Evolutionary conservation across 2,113 vertebrate genomes (phyloP).

Genomic region (Drymodes brunneopygia): DNA sequence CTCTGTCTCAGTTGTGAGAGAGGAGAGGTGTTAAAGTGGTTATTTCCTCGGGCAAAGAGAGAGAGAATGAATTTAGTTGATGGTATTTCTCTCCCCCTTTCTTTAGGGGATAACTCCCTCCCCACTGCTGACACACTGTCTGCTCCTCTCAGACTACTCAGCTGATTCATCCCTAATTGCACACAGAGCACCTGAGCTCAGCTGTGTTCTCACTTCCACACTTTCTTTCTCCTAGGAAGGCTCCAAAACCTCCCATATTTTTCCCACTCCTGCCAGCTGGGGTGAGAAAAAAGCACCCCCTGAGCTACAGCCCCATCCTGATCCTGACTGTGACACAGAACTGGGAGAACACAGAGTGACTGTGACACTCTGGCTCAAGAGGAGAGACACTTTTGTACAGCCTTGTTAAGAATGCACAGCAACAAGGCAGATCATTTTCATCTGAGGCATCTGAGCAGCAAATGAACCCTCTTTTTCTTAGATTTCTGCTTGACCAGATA

Average conservation of each 20-base stretch:
- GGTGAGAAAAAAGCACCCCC: background rate
- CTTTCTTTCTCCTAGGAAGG: background rate
- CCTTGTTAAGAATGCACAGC: background rate
- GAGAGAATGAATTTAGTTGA: background rate
- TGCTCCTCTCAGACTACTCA: background rate
- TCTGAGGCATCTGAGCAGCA: background rate
- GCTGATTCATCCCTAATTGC: background rate
- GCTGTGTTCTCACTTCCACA: background rate
- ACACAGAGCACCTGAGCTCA: background rate
- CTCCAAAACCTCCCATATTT: background rate
- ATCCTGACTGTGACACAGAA: background rate
- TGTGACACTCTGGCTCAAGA: background rate
- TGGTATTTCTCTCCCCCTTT: background rate
- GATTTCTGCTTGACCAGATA: background rate
- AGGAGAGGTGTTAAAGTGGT: background rate
- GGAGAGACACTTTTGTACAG: background rate
- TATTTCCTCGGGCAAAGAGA: background rate
- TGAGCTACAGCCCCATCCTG: background rate
- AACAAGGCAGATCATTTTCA: background rate
- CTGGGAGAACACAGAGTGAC: too few species aligned
- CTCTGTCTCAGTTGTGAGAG: background rate
- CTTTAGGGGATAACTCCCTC: background rate
- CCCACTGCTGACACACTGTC: background rate
- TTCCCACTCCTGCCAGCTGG: background rate
- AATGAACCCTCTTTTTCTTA: background rate